Conservation (phyloP, 2,113 vertebrate genomes). For the Onychostruthus taczanowskii region DNA sequence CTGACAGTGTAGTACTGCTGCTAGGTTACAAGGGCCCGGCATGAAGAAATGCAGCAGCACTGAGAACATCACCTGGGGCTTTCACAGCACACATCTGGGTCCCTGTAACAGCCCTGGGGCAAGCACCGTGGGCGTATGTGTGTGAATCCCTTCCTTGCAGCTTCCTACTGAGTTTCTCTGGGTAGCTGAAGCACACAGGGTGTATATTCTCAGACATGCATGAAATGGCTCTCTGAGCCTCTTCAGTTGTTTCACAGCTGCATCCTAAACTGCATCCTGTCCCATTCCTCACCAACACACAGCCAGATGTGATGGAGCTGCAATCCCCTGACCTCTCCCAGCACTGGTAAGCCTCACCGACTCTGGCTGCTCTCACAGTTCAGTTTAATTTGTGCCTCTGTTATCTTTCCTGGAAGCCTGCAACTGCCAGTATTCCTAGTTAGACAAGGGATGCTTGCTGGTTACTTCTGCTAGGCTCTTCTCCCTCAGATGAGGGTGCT, state of each 20-base stretch:
- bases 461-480: not conserved
- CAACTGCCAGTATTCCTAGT: not conserved
- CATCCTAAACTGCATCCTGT: not conserved
- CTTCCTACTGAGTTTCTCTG: not conserved
- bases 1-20: not conserved
- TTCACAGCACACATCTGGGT: not conserved
- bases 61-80: not conserved
- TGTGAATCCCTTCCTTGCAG: not conserved
- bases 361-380: not conserved
- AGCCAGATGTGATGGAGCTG: not conserved
- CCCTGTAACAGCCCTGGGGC: not conserved
- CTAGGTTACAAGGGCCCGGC: not conserved
- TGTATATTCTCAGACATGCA: not conserved
- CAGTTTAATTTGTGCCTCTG: not conserved
- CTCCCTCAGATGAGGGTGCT: not conserved
- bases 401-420: not conserved
- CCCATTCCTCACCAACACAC: not conserved
- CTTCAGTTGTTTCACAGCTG: not conserved
- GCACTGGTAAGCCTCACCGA: fast-evolving
- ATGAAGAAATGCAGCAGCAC: not conserved
- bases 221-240: not conserved
- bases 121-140: fast-evolving
- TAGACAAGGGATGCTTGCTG: not conserved
- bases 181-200: not conserved
- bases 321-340: not conserved